These are phyloP conservation scores for Xiphophorus couchianus DNA, from an alignment of 2,113 vertebrate genomes.

Conservation along the genomic window DNA sequence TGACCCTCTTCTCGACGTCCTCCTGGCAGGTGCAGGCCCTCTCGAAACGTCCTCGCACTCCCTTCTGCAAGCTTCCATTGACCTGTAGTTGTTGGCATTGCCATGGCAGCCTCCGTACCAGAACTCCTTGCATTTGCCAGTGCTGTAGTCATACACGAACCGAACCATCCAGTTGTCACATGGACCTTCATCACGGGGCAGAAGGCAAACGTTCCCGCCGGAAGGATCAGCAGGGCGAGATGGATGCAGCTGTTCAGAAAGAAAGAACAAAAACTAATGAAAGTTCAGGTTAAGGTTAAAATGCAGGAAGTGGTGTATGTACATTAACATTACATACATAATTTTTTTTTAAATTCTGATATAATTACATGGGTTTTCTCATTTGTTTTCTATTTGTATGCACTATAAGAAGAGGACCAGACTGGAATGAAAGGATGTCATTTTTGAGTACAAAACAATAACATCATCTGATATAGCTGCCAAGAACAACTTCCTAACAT, in stretches of 20 bases:
- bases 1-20: conserved; percentile 23
- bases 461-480: no score
- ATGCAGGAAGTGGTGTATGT: neutral
- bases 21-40: conserved; percentile 10
- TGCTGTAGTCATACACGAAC: conserved; percentile 84
- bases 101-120: conserved; percentile 92
- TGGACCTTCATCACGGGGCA: conserved; percentile 85
- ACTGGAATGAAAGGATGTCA: neutral
- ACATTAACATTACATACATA: neutral
- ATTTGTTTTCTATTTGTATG: no score
- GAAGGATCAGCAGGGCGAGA: neutral
- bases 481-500: neutral
- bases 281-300: neutral
- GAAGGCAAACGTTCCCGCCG: conserved; percentile 75
- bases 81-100: conserved; percentile 88
- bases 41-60: conserved; percentile 67
- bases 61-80: conserved; percentile 84
- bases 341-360: no score
- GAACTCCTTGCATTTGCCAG: conserved; percentile 86
- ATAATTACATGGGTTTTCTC: no score
- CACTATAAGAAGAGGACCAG: no score
- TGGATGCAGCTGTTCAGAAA: conserved; percentile 13
- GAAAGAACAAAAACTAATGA: neutral
- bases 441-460: neutral
- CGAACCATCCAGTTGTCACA: conserved; percentile 85